phyloP scores from a whole-genome alignment of 2,113 vertebrate species.

The Neomonachus schauinslandi region DNA sequence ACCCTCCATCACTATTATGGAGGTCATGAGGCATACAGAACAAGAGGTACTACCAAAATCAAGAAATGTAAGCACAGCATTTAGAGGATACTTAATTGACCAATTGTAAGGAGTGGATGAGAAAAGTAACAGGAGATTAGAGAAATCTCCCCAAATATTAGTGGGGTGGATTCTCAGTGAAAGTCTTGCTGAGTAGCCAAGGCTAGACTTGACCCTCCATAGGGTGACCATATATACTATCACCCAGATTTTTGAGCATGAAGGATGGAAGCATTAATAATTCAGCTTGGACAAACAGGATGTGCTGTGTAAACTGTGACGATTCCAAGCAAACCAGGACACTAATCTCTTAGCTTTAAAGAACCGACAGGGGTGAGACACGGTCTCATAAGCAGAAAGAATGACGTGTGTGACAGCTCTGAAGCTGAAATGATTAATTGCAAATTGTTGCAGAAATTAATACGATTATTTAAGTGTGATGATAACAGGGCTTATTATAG shows the following conservation, averaged over 20 bases:
- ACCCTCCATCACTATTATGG: fast-evolving
- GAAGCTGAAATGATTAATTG: background rate
- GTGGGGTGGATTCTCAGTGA: background rate
- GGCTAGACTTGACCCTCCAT: background rate
- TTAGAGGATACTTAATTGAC: background rate
- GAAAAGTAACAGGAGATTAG: background rate
- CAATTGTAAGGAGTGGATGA: background rate
- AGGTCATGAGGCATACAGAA: background rate
- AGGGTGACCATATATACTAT: fast-evolving
- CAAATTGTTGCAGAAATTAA: background rate
- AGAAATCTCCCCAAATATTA: background rate
- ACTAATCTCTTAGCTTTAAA: background rate
- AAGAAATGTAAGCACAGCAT: background rate
- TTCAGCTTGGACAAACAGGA: background rate
- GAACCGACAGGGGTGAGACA: background rate
- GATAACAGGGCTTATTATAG: background rate
- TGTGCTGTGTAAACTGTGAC: background rate
- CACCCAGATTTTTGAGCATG: background rate
- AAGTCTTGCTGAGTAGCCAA: background rate
- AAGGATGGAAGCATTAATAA: background rate
- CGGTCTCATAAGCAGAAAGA: background rate
- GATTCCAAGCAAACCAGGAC: background rate
- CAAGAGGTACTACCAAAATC: background rate
- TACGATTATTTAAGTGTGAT: background rate
- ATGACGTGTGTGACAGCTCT: background rate